Percentiles rank a stretch among this genome's conserved stretches.
Conservation (phyloP, 2,888 invertebrate species). For the Microdon myrmicae region DNA sequence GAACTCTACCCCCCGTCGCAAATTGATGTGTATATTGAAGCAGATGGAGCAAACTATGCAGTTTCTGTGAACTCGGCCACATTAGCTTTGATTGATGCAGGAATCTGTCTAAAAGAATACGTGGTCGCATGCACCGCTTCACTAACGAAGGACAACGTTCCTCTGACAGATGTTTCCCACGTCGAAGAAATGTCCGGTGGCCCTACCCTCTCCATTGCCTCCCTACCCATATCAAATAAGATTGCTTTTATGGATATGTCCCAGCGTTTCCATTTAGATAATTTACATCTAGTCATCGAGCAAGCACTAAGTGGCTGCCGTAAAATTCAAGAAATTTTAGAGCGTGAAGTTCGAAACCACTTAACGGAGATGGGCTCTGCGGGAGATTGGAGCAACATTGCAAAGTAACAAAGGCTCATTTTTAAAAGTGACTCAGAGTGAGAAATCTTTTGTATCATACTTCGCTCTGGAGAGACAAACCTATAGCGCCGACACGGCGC, state of each 20-base stretch:
- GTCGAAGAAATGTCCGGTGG: slow-evolving; percentile 88
- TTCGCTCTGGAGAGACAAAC: too few relatives aligned
- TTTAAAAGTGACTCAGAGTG: too few relatives aligned
- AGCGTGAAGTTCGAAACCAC: slow-evolving; percentile 83
- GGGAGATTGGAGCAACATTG: slow-evolving; percentile 73
- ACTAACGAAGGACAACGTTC: slow-evolving; percentile 78
- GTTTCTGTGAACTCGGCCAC: slow-evolving; percentile 96
- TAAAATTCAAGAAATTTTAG: slow-evolving; percentile 85
- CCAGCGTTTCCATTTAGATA: slow-evolving; percentile 87
- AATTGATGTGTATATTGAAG: slow-evolving; percentile 96
- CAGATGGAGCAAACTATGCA: slow-evolving; percentile 93
- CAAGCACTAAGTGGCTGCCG: slow-evolving; percentile 88
- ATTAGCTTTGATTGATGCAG: slow-evolving; percentile 95
- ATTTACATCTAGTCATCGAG: slow-evolving; percentile 82
- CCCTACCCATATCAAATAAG: slow-evolving; percentile 81
- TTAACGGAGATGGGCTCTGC: slow-evolving; percentile 72
- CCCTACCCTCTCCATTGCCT: slow-evolving; percentile 84
- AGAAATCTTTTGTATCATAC: too few relatives aligned
- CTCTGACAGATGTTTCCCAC: slow-evolving; percentile 89
- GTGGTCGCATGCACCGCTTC: slow-evolving; percentile 93
- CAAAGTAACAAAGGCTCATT: too few relatives aligned
- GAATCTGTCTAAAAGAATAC: slow-evolving; percentile 92
- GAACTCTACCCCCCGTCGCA: slow-evolving; percentile 91
- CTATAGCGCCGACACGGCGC: too few relatives aligned
- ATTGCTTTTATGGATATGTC: slow-evolving; percentile 81